Percentiles rank a stretch among this genome's conserved stretches.
phyloP scores from a whole-genome alignment of 1,140 invertebrate genomes.

The Dendroctonus ponderosae region DNA sequence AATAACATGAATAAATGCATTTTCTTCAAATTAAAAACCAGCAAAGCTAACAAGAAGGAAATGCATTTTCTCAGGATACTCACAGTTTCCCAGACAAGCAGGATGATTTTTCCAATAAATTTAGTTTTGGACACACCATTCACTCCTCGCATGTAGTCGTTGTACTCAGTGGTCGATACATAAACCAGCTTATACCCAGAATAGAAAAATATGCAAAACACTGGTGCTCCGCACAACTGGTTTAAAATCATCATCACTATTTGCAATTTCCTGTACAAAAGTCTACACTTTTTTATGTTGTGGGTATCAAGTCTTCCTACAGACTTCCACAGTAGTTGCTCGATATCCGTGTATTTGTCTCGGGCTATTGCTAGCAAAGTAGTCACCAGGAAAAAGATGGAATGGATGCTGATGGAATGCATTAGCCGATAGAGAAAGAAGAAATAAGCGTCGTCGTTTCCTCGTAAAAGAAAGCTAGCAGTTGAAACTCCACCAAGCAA shows the following conservation, averaged over 20 bases:
- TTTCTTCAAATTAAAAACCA: no score
- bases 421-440: not conserved
- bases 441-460: not conserved
- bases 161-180: not conserved
- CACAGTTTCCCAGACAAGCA: no score
- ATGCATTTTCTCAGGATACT: no score
- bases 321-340: not conserved
- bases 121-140: no score
- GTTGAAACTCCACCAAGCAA: not conserved
- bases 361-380: not conserved
- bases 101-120: no score
- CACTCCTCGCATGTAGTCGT: not conserved
- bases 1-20: no score
- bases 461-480: not conserved
- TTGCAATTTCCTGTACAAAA: conserved; percentile 1
- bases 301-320: not conserved
- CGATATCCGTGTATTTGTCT: not conserved
- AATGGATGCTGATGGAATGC: not conserved
- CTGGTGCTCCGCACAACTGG: not conserved
- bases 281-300: not conserved
- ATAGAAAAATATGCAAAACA: conserved; percentile 2
- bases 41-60: no score
- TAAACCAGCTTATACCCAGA: not conserved
- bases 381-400: not conserved
- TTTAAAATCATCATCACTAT: not conserved